phyloP scores from a whole-genome alignment of 2,113 vertebrate species.

The Etheostoma spectabile region DNA sequence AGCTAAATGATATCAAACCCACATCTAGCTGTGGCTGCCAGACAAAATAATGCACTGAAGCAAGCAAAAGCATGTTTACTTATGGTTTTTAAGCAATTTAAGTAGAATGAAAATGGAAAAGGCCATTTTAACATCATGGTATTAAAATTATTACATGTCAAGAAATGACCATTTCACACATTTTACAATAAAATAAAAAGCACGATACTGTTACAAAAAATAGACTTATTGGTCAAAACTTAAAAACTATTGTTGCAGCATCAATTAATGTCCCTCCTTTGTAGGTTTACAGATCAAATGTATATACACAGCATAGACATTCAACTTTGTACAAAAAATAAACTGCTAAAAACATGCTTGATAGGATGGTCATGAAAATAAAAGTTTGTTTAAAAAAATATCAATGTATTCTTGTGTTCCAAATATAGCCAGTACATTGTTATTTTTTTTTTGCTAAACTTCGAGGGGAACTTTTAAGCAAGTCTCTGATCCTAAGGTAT shows the following conservation, averaged over 20 bases:
- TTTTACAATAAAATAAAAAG: conserved; percentile 52
- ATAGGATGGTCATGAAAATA: conserved; percentile 22
- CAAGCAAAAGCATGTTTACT: conserved; percentile 50
- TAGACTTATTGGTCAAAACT: conserved; percentile 15
- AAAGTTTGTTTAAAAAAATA: conserved; percentile 35
- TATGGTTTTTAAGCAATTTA: conserved; percentile 31
- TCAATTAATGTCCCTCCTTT: not conserved
- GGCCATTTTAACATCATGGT: conserved; percentile 26
- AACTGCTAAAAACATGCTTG: conserved; percentile 20
- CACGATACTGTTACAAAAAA: conserved; percentile 42
- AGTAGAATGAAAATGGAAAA: conserved; percentile 48
- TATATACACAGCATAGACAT: conserved; percentile 41
- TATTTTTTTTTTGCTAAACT: conserved; percentile 91
- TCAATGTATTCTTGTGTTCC: conserved; percentile 15
- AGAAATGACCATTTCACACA: conserved; percentile 31
- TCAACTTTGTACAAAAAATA: conserved; percentile 41
- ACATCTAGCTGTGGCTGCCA: not conserved
- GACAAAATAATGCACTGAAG: conserved; percentile 21
- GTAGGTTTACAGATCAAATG: conserved; percentile 24
- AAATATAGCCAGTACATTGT: not conserved
- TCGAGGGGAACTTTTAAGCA: conserved; percentile 94
- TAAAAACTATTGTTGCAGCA: conserved; percentile 7
- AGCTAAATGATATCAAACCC: not conserved
- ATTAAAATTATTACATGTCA: conserved; percentile 39
- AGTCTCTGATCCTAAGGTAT: conserved; percentile 91